Evolutionary conservation across 2,113 vertebrate species (phyloP).

Genomic region (Dasyornis broadbenti): DNA sequence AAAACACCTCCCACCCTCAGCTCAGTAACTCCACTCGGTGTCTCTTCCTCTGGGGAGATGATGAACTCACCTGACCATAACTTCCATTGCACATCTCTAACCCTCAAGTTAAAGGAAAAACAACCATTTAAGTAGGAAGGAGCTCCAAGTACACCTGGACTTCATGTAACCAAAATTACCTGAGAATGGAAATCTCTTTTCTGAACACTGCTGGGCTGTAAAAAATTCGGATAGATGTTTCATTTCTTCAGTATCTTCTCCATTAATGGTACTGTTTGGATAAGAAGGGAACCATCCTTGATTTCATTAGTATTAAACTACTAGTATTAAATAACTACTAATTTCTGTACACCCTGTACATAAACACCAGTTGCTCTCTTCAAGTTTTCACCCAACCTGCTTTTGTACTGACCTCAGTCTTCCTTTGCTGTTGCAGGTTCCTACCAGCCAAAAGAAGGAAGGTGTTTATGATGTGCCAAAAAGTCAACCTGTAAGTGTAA

Average conservation of each 20-base stretch:
- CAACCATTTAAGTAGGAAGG: not conserved
- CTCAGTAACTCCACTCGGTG: not conserved
- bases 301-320: not conserved
- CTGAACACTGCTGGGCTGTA: not conserved
- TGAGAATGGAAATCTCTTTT: not conserved
- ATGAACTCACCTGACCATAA: not conserved
- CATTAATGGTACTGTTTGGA: not conserved
- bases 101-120: not conserved
- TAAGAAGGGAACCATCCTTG: not conserved
- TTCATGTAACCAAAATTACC: not conserved
- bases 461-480: conserved; percentile 99
- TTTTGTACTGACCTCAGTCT: not conserved
- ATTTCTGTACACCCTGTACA: not conserved
- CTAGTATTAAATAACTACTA: not conserved
- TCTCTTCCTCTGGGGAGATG: not conserved
- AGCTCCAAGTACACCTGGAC: not conserved
- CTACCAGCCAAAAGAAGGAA: conserved; percentile 99
- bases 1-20: not conserved
- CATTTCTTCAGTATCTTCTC: not conserved
- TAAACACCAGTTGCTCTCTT: not conserved
- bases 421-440: conserved; percentile 80
- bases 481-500: conserved; percentile 99
- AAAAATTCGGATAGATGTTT: not conserved
- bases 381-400: not conserved
- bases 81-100: not conserved